Conservation (phyloP, 2,113 vertebrate species). For the Corydoras maculifer region DNA sequence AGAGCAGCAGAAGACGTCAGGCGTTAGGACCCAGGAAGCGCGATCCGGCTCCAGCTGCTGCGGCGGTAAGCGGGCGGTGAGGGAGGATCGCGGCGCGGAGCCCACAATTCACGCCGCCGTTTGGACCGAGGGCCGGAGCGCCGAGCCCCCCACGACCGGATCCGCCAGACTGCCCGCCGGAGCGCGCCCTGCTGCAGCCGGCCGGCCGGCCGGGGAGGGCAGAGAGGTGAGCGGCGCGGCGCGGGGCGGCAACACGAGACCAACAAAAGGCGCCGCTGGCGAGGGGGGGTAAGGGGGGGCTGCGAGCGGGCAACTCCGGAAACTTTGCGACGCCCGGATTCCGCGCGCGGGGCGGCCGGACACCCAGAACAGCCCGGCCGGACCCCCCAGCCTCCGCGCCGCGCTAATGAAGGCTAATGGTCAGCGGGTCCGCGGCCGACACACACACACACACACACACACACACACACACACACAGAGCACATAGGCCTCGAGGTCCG, state of each 20-base stretch:
- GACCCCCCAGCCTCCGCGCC: too few species aligned
- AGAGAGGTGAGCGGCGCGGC: slow-evolving; percentile 69
- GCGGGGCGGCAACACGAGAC: slow-evolving; percentile 70
- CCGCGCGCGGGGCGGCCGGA: background rate
- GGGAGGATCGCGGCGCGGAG: slow-evolving; percentile 74
- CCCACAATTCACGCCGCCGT: slow-evolving; percentile 61
- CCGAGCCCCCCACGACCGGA: background rate
- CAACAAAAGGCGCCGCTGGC: slow-evolving; percentile 76
- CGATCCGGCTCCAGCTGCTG: slow-evolving; percentile 77
- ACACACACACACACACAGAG: too few species aligned
- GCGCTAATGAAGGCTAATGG: too few species aligned
- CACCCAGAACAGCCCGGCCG: too few species aligned
- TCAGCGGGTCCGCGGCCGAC: too few species aligned
- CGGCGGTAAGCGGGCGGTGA: slow-evolving; percentile 74
- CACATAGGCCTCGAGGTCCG: too few species aligned
- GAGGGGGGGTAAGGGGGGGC: slow-evolving; percentile 70
- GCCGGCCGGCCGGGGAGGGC: slow-evolving; percentile 64
- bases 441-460: too few species aligned
- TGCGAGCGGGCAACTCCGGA: slow-evolving; percentile 64
- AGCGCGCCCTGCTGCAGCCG: slow-evolving; percentile 15
- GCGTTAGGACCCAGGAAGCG: slow-evolving; percentile 79
- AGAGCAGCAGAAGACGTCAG: slow-evolving; percentile 34
- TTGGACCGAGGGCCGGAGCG: slow-evolving; percentile 57
- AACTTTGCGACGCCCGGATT: slow-evolving; percentile 64
- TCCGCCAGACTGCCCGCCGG: too few species aligned